These are phyloP conservation scores for Himalopsyche tibetana DNA, from an alignment of 2,888 invertebrate species.

Conservation along the genomic window DNA sequence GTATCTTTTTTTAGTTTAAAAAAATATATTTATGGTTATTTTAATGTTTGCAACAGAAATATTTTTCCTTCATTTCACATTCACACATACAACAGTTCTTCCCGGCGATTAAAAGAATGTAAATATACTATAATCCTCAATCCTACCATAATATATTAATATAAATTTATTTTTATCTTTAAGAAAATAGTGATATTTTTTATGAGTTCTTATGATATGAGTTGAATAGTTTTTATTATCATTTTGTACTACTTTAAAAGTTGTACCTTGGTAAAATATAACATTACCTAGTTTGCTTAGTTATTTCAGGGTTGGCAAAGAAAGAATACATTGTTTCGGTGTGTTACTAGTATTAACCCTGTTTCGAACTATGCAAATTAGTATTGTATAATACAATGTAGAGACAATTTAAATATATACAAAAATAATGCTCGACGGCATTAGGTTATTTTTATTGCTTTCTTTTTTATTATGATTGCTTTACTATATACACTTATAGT, in stretches of 20 bases:
- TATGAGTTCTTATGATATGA: slow-evolving; percentile 29
- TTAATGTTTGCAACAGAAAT: neutral
- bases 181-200: slow-evolving; percentile 34
- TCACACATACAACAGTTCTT: neutral
- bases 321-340: neutral
- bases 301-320: slow-evolving; percentile 4
- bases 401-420: neutral
- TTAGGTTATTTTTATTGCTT: neutral
- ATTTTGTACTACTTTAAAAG: slow-evolving; percentile 1
- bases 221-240: neutral
- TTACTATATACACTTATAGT: neutral
- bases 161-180: slow-evolving; percentile 23
- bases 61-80: neutral
- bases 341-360: neutral
- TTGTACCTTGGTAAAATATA: slow-evolving; percentile 2
- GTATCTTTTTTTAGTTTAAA: too few relatives aligned
- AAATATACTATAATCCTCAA: slow-evolving; percentile 16
- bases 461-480: neutral
- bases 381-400: neutral
- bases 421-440: neutral
- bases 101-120: neutral
- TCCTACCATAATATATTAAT: neutral
- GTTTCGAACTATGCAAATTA: neutral
- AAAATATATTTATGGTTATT: too few relatives aligned
- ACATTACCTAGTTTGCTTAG: neutral